Percentiles rank a stretch among this genome's conserved stretches.
These are phyloP conservation scores for Stegodyphus mimosarum DNA, from an alignment of 1,140 invertebrate genomes.

Conservation along the genomic window DNA sequence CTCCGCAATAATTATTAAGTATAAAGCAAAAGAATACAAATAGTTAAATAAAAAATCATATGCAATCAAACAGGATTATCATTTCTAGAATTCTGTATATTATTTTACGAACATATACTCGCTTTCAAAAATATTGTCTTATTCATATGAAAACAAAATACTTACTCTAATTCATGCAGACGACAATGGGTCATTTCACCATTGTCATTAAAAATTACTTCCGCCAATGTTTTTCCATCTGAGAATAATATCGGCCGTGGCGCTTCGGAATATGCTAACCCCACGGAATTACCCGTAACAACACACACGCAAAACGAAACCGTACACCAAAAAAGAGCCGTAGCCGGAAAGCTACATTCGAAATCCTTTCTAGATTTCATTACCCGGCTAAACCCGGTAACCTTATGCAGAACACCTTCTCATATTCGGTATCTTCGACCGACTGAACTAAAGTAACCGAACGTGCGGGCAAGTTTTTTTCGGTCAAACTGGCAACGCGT, in stretches of 20 bases:
- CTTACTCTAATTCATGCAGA: conserved; percentile 48
- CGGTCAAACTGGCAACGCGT: conserved; percentile 34
- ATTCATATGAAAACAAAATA: neutral
- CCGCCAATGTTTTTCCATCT: conserved; percentile 40
- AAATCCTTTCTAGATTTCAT: neutral
- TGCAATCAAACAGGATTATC: neutral
- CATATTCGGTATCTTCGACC: conserved; percentile 47
- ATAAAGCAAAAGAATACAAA: neutral
- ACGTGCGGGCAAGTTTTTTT: neutral
- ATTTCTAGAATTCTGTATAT: neutral
- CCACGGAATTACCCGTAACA: neutral
- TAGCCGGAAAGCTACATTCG: neutral
- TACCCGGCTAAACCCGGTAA: conserved; percentile 30
- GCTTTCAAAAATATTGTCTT: neutral
- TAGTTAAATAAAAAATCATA: neutral
- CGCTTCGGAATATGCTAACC: too few species aligned
- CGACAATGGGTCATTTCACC: conserved; percentile 34
- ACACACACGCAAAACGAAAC: neutral
- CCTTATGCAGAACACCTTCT: conserved; percentile 27
- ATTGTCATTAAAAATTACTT: conserved; percentile 17
- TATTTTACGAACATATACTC: neutral
- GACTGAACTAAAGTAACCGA: conserved; percentile 19
- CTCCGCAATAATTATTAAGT: too few species aligned
- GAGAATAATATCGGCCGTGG: conserved; percentile 12
- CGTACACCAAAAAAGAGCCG: neutral